These are phyloP conservation scores for Anas platyrhynchos DNA, from an alignment of 2,113 vertebrate species.

Conservation along the genomic window DNA sequence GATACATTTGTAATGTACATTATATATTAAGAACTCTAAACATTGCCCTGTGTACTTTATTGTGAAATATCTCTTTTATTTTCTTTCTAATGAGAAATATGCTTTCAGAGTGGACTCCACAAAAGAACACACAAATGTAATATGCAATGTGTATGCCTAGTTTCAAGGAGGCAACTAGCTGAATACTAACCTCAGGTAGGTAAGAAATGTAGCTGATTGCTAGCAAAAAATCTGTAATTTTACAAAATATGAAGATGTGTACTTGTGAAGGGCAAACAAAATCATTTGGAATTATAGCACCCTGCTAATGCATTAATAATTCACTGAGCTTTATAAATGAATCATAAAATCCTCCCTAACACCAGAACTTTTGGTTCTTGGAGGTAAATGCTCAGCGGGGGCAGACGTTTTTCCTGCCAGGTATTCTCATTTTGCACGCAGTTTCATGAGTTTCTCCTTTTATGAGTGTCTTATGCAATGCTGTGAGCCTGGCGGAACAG, in stretches of 20 bases:
- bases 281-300: not conserved
- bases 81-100: not conserved
- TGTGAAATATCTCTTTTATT: not conserved
- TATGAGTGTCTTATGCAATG: not conserved
- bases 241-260: not conserved
- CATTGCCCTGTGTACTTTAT: not conserved
- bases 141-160: not conserved
- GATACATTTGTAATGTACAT: not conserved
- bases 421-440: not conserved
- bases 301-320: not conserved
- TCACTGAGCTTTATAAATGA: not conserved
- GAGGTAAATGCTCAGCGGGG: not conserved
- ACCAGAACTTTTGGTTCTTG: not conserved
- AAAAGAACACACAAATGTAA: not conserved
- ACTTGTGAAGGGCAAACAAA: not conserved
- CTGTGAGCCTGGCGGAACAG: not conserved
- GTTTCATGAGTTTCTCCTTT: not conserved
- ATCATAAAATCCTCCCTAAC: not conserved
- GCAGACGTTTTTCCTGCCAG: not conserved
- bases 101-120: not conserved
- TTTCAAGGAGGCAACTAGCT: not conserved
- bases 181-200: not conserved
- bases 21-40: not conserved
- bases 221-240: not conserved
- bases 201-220: not conserved